A percentile compares a stretch with the other conserved stretches of the same genome.
Conservation (phyloP, 1,140 invertebrate genomes). For the Aphelenchoides fujianensis region DNA sequence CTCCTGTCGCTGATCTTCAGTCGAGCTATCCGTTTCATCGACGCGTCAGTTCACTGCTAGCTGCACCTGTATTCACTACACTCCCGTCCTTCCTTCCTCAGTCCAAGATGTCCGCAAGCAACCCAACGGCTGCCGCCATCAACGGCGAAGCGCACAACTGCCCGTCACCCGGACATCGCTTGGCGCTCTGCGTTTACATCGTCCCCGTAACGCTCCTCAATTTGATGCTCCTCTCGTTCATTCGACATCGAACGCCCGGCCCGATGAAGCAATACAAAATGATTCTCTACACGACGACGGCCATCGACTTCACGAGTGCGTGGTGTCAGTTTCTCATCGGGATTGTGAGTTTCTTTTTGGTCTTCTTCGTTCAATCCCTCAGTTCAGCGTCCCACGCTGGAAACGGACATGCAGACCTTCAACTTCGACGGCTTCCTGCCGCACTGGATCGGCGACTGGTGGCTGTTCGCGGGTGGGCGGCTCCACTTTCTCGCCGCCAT, state of each 20-base stretch:
- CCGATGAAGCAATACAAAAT: conserved; percentile 1
- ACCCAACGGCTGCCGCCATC: background rate
- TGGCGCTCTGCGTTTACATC: background rate
- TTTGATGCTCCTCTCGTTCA: background rate
- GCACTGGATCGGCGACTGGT: background rate
- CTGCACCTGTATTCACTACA: too few species aligned
- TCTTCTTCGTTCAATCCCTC: background rate
- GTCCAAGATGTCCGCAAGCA: too few species aligned
- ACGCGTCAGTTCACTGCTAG: too few species aligned
- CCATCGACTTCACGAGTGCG: background rate
- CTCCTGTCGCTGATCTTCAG: too few species aligned
- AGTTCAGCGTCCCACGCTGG: background rate
- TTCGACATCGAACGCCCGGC: background rate
- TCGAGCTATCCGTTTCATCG: too few species aligned
- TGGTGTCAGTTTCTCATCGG: conserved; percentile 8
- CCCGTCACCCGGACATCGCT: background rate
- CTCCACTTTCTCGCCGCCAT: background rate
- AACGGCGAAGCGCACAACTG: background rate
- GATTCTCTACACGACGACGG: conserved; percentile 5
- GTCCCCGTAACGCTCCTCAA: background rate
- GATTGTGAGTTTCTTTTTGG: conserved; percentile 1
- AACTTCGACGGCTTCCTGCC: conserved; percentile 14
- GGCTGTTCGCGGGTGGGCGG: background rate
- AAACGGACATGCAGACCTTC: conserved; percentile 7
- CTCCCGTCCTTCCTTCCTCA: too few species aligned